Percentiles rank a stretch among this genome's conserved stretches.
Conservation (phyloP, 1,140 invertebrate genomes). For the Bombus ignitus region DNA sequence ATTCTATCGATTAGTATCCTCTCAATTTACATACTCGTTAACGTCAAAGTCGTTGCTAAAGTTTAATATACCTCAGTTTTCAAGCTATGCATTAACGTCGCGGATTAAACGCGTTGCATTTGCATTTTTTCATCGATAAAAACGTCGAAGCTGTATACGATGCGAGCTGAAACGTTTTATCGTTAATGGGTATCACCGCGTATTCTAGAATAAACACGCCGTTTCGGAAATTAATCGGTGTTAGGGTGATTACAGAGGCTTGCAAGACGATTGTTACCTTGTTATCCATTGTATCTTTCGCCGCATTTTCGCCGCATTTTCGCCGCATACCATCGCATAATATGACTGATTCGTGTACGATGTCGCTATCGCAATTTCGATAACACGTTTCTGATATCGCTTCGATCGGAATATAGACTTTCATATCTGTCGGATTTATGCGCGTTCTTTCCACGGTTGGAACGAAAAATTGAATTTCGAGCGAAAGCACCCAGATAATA, state of each 20-base stretch:
- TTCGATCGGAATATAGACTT: not conserved
- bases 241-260: not conserved
- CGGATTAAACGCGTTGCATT: not conserved
- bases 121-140: not conserved
- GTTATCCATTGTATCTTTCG: slow-evolving; percentile 10
- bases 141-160: not conserved
- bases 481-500: not conserved
- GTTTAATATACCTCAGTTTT: too few relatives aligned
- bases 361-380: too few relatives aligned
- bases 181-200: not conserved
- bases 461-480: slow-evolving; percentile 6
- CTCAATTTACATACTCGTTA: too few relatives aligned
- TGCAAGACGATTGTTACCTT: not conserved
- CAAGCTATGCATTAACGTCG: not conserved
- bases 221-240: not conserved
- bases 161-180: slow-evolving; percentile 9
- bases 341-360: not conserved
- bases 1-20: too few relatives aligned
- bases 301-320: slow-evolving; percentile 1
- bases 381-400: not conserved
- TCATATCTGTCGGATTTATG: slow-evolving; percentile 2
- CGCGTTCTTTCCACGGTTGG: not conserved
- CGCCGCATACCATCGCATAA: not conserved
- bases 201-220: not conserved
- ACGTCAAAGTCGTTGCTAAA: too few relatives aligned